These are phyloP conservation scores for Malacoctenus gilli DNA, from an alignment of 2,797 vertebrate species.

Conservation along the genomic window DNA sequence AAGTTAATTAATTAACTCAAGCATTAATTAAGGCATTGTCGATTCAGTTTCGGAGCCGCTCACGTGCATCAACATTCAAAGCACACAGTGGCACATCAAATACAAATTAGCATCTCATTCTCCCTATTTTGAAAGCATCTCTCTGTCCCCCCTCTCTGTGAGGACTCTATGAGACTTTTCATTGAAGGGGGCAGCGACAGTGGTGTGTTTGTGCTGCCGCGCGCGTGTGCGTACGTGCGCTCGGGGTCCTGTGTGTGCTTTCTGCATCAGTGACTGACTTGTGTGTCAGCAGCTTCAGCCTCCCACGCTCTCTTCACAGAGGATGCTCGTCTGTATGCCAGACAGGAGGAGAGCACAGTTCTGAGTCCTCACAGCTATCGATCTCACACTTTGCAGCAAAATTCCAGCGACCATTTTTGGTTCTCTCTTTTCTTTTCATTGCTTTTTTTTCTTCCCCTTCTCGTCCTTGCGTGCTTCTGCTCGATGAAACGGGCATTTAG, in stretches of 20 bases:
- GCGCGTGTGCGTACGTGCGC: constrained; percentile 31
- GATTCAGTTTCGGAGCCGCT: constrained; percentile 39
- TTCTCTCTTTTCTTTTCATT: constrained; percentile 9
- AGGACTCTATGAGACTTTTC: constrained; percentile 59
- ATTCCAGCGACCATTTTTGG: not conserved
- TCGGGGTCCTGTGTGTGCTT: constrained; percentile 42
- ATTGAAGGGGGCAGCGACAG: constrained; percentile 71
- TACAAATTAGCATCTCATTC: constrained; percentile 48
- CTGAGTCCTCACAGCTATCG: constrained; percentile 52
- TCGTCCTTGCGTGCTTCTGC: not conserved
- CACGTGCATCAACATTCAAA: constrained; percentile 33
- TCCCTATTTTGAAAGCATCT: constrained; percentile 52
- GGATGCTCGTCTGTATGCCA: constrained; percentile 73
- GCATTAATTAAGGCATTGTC: constrained; percentile 42
- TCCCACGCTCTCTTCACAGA: constrained; percentile 72
- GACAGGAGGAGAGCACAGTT: constrained; percentile 65
- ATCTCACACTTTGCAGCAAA: constrained; percentile 42
- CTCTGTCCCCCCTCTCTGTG: constrained; percentile 56
- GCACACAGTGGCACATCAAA: constrained; percentile 56
- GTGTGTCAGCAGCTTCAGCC: constrained; percentile 74
- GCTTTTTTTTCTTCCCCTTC: constrained; percentile 1
- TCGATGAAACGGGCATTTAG: constrained; percentile 14
- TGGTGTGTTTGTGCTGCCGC: constrained; percentile 65
- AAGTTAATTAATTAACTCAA: too few relatives aligned
- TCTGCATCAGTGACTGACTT: constrained; percentile 67